phyloP scores from a whole-genome alignment of 2,113 vertebrate species.

The Taxidea taxus region DNA sequence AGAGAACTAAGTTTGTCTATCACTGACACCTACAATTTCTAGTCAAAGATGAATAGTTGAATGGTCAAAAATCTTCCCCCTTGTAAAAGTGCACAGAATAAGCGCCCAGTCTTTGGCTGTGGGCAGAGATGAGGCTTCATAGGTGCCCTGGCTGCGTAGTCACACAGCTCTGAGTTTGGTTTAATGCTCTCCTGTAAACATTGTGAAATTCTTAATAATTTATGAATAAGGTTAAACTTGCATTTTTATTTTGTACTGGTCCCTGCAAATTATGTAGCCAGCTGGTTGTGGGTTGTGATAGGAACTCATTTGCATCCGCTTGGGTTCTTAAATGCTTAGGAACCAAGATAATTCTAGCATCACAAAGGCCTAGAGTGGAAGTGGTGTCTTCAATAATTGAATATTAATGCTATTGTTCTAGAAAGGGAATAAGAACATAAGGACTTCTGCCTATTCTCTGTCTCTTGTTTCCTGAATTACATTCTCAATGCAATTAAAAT shows the following conservation, averaged over 20 bases:
- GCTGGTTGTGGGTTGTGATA: neutral
- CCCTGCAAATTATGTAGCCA: neutral
- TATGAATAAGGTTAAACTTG: neutral
- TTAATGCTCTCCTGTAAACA: neutral
- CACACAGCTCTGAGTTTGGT: neutral
- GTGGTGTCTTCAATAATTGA: neutral
- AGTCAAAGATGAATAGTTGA: neutral
- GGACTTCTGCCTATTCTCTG: neutral
- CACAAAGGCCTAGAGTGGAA: neutral
- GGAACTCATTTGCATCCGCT: neutral
- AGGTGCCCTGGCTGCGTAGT: too few relatives aligned
- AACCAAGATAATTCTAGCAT: neutral
- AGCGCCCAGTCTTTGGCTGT: neutral
- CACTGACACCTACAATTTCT: neutral
- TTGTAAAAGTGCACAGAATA: neutral
- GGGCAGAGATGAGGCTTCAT: neutral
- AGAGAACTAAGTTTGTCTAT: neutral
- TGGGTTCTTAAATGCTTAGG: neutral
- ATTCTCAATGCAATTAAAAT: neutral
- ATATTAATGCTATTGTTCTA: neutral
- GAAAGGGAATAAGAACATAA: neutral
- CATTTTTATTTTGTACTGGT: neutral
- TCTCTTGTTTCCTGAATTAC: neutral
- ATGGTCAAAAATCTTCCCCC: neutral
- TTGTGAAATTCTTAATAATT: neutral